Evolutionary conservation across 2,797 vertebrate genomes (phyloP), one percentile per base, ranked within the genome.

Genomic region (Moxostoma hubbsi): DNA sequence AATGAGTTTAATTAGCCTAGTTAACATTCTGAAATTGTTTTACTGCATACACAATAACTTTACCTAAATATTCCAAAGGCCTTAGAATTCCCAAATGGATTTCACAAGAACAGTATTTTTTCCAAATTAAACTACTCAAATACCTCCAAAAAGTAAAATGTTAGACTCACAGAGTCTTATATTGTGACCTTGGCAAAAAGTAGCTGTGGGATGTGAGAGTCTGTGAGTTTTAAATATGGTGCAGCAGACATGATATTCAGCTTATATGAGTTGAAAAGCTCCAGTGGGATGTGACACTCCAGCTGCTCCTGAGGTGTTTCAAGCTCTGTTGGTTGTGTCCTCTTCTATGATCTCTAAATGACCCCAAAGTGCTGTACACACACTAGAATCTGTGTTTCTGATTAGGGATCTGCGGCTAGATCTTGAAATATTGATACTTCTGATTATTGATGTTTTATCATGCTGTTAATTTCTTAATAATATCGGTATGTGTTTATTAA

Each of bases 1-100:
- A 18, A 70, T 62, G 65, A 67, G 53, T 83, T 83, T 82, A 85
- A 83, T 85, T 78, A 77, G 74, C 57, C 68, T 66, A 74, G 62
- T 80, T 75, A 82, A 74, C 67, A 77, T 74, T 82, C 50, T 11
- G 62, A 77, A 54, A 66, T 50, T 62, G 53, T n/a, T 54, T n/a
- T n/a, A 51, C 75, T 55, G 78, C 76, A 73, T 66, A 46, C 18
- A 62, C 66, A 63, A 43, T 57, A 49, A 36, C 0, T 2, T 69
- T 65, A 59, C 70, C 66, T 80, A 6, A 50, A 72, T 57, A 65
- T 49, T 58, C 67, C 69, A 69, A 51, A 61, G 55, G 55, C 16
- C 63, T 53, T 12, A 63, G 8, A 63, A 16, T 63, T 63, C 59
- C 24, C n/a, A 12, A 63, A 63, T 55, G 51, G 36, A 13, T 13